These are phyloP conservation scores for Chondrosia reniformis DNA, from an alignment of 37 sponge, comb jelly and placozoan genomes.

Conservation along the genomic window DNA sequence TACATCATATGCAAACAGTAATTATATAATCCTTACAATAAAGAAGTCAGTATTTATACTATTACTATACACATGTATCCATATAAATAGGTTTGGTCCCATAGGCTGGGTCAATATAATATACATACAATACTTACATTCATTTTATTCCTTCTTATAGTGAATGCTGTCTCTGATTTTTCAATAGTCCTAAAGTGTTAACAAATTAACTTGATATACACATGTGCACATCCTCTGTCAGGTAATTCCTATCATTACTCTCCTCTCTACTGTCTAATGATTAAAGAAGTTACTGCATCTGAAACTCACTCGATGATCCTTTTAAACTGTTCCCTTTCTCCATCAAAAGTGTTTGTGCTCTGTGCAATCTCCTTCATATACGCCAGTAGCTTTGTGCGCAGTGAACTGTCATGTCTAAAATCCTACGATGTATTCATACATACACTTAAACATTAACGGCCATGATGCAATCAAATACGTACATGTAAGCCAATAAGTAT, in stretches of 20 bases:
- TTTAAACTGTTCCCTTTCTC: constrained; percentile 33
- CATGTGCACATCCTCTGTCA: constrained; percentile 27
- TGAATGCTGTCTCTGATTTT: constrained; percentile 45
- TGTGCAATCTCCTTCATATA: constrained; percentile 24
- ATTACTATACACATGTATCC: no score
- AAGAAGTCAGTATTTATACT: no score
- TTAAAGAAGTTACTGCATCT: neutral
- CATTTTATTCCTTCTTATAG: constrained; percentile 50
- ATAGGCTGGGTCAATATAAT: no score
- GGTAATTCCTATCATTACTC: neutral
- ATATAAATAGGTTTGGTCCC: no score
- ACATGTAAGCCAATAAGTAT: no score
- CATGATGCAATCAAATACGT: neutral
- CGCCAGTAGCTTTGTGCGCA: constrained; percentile 32
- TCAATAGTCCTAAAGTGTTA: constrained; percentile 31
- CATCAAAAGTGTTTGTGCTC: constrained; percentile 2
- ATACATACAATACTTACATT: constrained; percentile 31
- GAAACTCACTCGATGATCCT: constrained; percentile 20
- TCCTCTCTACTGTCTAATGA: neutral
- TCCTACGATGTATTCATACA: constrained; percentile 31
- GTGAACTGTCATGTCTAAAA: constrained; percentile 53
- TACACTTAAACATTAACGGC: no score
- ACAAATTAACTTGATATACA: constrained; percentile 2
- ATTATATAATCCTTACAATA: neutral
- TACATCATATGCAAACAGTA: constrained; percentile 34